Evolutionary conservation across 2,113 vertebrate genomes (phyloP).

Genomic region (Glareola pratincola): DNA sequence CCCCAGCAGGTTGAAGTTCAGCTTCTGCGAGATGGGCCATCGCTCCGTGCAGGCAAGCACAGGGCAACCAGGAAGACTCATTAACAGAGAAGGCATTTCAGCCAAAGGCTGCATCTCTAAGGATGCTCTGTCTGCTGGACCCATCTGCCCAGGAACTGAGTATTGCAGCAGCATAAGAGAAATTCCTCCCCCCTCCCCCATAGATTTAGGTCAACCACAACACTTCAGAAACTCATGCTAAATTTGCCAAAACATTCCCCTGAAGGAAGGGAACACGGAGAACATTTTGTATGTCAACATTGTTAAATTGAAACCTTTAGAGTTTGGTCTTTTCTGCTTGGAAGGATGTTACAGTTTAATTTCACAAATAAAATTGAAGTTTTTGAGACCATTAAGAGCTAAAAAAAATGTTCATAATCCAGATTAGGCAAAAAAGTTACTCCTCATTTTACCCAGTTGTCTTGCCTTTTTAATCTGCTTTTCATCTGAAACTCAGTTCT

Average conservation of each 20-base stretch:
- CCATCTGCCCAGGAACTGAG: background rate
- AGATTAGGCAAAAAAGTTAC: background rate
- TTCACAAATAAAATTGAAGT: background rate
- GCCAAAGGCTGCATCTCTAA: background rate
- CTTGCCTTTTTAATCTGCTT: background rate
- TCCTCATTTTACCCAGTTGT: background rate
- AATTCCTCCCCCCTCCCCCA: accelerated
- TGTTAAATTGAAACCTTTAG: background rate
- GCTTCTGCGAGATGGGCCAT: background rate
- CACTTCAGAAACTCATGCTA: background rate
- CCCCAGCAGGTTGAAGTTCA: background rate
- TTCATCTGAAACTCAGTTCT: background rate
- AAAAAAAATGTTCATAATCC: background rate
- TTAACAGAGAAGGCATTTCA: background rate
- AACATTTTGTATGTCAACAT: background rate
- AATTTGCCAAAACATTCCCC: background rate
- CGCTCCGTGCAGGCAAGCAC: background rate
- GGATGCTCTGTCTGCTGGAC: background rate
- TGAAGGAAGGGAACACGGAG: background rate
- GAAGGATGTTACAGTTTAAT: background rate
- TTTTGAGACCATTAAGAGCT: background rate
- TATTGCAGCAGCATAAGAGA: background rate
- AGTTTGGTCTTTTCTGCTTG: background rate
- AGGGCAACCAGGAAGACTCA: background rate
- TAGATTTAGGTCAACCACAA: background rate